These are phyloP conservation scores for Pseudococcus jackbeardsleyi DNA, from an alignment of 2,888 invertebrate species.

Conservation along the genomic window DNA sequence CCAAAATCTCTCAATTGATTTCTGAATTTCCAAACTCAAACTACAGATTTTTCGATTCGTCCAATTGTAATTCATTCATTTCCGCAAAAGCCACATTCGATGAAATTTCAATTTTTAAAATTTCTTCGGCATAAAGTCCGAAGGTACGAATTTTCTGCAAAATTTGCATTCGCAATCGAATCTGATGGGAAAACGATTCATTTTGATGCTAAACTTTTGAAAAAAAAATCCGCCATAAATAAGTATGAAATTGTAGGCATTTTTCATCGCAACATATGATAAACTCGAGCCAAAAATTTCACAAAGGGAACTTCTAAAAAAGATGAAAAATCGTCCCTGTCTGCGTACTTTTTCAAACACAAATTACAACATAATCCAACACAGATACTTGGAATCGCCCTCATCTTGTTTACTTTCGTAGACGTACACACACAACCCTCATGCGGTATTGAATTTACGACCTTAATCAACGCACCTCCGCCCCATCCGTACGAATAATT, in stretches of 20 bases:
- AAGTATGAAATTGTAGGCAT: background rate
- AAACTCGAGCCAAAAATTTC: background rate
- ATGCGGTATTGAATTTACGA: conserved; percentile 17
- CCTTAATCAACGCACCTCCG: background rate
- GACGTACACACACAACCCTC: background rate
- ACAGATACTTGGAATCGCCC: background rate
- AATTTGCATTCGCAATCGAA: no score
- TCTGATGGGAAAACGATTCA: background rate
- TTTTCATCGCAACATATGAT: no score
- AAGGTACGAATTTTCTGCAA: no score
- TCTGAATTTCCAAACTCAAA: no score
- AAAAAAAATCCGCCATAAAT: background rate
- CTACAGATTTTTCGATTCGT: no score
- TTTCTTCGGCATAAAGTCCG: background rate
- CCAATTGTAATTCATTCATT: no score
- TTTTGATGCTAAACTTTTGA: background rate
- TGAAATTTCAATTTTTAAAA: background rate
- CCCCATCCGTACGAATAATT: background rate
- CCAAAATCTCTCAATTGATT: no score
- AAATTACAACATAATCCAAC: background rate
- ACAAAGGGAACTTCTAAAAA: background rate
- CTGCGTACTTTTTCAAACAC: background rate
- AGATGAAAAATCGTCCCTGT: background rate
- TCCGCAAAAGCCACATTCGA: background rate
- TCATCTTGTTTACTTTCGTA: background rate